Base-by-base conservation (phyloP, 2,113 vertebrate genomes). In the Accipiter cooperii region DNA sequence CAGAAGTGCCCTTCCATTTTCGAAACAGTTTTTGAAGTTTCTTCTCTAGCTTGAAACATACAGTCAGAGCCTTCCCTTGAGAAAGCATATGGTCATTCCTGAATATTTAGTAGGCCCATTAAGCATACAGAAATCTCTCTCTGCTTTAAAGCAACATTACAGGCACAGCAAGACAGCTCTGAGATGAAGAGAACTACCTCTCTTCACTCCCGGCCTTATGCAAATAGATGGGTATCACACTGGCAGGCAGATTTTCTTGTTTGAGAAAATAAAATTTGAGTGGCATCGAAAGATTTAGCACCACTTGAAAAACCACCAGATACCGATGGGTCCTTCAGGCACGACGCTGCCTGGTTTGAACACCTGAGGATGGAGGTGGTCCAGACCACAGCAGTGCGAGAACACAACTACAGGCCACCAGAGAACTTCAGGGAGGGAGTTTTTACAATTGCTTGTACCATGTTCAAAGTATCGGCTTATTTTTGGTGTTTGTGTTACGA, bases 31-130 rank as follows among this genome's bases (percentile, higher is more conserved):
- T 78, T 77, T 51, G 21, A 76, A 92, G 57, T 51, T 58, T 31
- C 73, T 78, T 40, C 49, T 92, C 81, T 18, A 46, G 31, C 77
- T 87, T 6, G 40, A 65, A 73, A 36, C 21, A 52, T 5, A 7
- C 17, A 87, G 65, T 5, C 71, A 64, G 49, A 86, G 51, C 40
- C 21, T 49, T 79, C 94, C 91, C 91, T 29, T 12, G 84, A 61
- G 95, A 68, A 61, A 26, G 73, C 55, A 70, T 13, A 49, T 34
- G 91, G 96, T 78, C 93, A 81, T 9, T 81, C 40, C 58, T 52
- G 90, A 88, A 74, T 85, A 91, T 90, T 94, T 54, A 94, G 90
- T 0, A 87, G 90, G 90, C 61, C 33, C 74, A 88, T 87, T 82
- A 95, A 79, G 91, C 87, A 52, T 13, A 36, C 3, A 33, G 87